Evolutionary conservation across 37 sponge, comb jelly and placozoan genomes (phyloP).

Genomic region (Oopsacas minuta): DNA sequence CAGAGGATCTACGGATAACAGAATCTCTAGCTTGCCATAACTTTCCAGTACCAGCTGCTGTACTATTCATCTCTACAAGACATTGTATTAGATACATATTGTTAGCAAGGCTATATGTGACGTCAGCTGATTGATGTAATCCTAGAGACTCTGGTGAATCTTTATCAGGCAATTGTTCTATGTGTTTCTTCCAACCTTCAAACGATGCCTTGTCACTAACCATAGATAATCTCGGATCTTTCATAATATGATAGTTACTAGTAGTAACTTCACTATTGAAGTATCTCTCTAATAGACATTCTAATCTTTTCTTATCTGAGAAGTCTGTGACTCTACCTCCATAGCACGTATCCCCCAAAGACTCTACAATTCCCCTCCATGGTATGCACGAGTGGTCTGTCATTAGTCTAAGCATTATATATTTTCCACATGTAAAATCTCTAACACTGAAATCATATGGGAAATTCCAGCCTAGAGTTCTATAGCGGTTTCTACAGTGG

Average conservation of each 20-base stretch:
- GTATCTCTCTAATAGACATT: background rate
- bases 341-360: background rate
- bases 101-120: background rate
- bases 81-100: background rate
- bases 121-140: background rate
- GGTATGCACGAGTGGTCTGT: background rate
- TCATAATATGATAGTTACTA: background rate
- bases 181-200: slow-evolving; percentile 7
- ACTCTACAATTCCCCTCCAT: background rate
- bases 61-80: background rate
- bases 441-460: background rate
- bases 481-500: slow-evolving; percentile 4
- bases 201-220: background rate
- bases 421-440: background rate
- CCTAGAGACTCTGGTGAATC: background rate
- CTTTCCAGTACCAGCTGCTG: background rate
- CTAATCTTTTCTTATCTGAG: background rate
- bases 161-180: background rate
- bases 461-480: background rate
- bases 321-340: background rate
- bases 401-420: background rate
- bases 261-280: background rate
- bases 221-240: background rate
- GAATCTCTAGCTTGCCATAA: background rate
- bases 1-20: background rate